These are phyloP conservation scores for Gopherus flavomarginatus DNA, from an alignment of 2,113 vertebrate species.

Conservation along the genomic window DNA sequence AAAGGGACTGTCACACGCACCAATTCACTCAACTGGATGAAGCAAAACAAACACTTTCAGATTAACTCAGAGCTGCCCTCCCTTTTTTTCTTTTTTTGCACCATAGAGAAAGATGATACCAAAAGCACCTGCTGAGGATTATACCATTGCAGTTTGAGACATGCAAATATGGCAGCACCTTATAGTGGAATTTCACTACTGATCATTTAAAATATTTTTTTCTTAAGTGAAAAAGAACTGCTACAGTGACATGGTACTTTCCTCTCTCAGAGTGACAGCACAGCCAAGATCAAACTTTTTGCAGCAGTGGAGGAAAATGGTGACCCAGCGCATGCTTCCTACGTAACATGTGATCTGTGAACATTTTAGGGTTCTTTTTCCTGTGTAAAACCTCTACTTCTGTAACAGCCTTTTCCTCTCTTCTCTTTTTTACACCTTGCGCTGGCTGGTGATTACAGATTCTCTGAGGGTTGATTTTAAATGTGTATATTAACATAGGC, in stretches of 20 bases:
- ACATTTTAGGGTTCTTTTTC: neutral
- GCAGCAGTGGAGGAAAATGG: neutral
- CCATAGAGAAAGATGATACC: neutral
- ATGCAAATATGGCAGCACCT: neutral
- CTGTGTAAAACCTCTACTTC: conserved; percentile 59
- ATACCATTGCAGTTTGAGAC: neutral
- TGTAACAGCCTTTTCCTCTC: neutral
- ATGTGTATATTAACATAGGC: rapidly evolving
- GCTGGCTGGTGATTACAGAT: conserved; percentile 8
- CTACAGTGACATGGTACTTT: neutral
- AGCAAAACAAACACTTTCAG: neutral
- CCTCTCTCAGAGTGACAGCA: neutral
- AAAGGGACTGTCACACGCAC: neutral
- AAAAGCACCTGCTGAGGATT: neutral
- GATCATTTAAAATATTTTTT: neutral
- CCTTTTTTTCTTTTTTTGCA: rapidly evolving
- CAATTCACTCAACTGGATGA: neutral
- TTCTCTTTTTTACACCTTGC: conserved; percentile 57
- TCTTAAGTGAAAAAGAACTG: neutral
- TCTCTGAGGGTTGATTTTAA: rapidly evolving
- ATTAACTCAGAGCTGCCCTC: neutral
- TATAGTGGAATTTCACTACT: rapidly evolving
- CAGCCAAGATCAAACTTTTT: neutral
- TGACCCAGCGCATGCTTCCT: neutral
- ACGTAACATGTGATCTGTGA: neutral